Base-by-base conservation (phyloP, 2,113 vertebrate species). In the Pangasianodon gigas region DNA sequence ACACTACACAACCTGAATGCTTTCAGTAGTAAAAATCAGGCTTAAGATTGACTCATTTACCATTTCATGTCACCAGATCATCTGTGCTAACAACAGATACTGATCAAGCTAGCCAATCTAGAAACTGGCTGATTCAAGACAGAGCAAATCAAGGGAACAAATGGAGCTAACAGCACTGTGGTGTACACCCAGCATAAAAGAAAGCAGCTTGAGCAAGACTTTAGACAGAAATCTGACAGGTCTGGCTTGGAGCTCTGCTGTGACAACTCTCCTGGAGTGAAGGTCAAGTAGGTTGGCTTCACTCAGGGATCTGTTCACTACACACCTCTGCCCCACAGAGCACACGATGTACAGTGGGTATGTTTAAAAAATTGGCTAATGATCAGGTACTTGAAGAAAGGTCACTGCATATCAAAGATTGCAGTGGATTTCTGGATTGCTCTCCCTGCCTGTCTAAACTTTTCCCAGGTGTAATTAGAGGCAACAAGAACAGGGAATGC, bases 351-450 rank as follows among this genome's bases (percentile, higher is more conserved):
- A 37, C 37, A 46, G 10, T 21, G 48, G 75, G 56, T 58, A 52
- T 80, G 71, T 58, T 86, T 89, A 32, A 77, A 74, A 90, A 86
- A 89, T 56, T 80, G 71, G 77, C 56, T 86, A 92, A 91, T 87
- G 90, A 89, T 84, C 85, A 88, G 24, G 60, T 91, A 85, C 69
- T 91, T 89, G 83, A 88, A 56, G 32, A 91, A 92, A 94, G 93
- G 89, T 92, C 91, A 91, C 37, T 67, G 87, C 41, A 91, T 92
- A 90, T 91, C 62, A 93, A 92, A 80, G 77, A 77, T 62, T 71
- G 4, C 41, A 29, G 13, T 44, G 60, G 84, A 48, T 46, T 51
- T 37, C 85, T 52, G 44, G 24, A 83, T 51, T 71, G 46, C 81
- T 56, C 48, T 46, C 19, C 16, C 9, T 69, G 32, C 48, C 60